Percentiles rank a stretch among this genome's conserved stretches.
phyloP scores from a whole-genome alignment of 1,140 invertebrate genomes.

The Brachionus rubens region DNA sequence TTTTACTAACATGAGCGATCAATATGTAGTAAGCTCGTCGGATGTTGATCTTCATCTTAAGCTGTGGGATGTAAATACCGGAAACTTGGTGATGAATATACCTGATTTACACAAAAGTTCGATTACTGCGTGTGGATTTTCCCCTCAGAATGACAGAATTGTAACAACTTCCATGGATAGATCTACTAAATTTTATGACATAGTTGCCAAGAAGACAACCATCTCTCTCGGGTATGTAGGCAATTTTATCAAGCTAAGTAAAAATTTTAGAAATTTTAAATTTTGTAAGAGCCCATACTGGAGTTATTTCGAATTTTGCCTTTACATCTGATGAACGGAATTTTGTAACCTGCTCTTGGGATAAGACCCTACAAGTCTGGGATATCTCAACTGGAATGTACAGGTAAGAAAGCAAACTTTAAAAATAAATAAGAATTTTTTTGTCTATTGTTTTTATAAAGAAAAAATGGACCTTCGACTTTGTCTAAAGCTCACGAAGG shows the following conservation, averaged over 20 bases:
- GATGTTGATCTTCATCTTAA: conserved; percentile 55
- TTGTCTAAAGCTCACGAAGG: conserved; percentile 57
- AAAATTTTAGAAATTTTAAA: neutral
- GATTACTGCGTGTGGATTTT: conserved; percentile 55
- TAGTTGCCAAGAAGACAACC: conserved; percentile 52
- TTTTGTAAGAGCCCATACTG: conserved; percentile 56
- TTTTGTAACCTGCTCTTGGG: conserved; percentile 59
- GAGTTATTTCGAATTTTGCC: conserved; percentile 54
- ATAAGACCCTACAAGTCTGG: conserved; percentile 57
- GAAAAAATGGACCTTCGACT: conserved; percentile 51
- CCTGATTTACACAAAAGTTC: conserved; percentile 53
- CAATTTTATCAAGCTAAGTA: too few relatives aligned
- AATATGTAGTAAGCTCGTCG: conserved; percentile 52
- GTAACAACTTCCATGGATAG: conserved; percentile 59
- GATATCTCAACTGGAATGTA: conserved; percentile 60
- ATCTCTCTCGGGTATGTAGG: conserved; percentile 53
- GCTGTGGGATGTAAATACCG: conserved; percentile 54
- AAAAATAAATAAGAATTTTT: neutral
- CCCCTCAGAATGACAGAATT: conserved; percentile 54
- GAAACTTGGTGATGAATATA: conserved; percentile 50
- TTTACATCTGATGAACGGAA: conserved; percentile 54
- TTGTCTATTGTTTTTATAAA: conserved; percentile 48
- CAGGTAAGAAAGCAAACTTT: conserved; percentile 49
- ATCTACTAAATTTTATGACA: conserved; percentile 56
- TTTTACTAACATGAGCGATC: conserved; percentile 53